Evolutionary conservation across 2,113 vertebrate species (phyloP).

Genomic region (Trichomycterus rosablanca): DNA sequence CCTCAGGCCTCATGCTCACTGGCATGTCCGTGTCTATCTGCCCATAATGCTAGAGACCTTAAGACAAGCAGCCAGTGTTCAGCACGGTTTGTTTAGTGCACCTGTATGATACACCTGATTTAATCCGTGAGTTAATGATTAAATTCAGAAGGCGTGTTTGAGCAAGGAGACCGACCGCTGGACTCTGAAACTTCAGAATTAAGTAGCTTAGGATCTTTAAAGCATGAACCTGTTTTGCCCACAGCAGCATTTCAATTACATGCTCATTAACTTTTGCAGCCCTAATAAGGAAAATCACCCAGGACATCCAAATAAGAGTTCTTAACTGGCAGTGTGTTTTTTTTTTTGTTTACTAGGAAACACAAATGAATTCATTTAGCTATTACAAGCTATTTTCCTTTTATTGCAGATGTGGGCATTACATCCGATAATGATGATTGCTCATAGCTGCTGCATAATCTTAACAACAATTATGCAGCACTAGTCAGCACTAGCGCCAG

Average conservation of each 20-base stretch:
- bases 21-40: neutral
- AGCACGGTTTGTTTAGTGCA: neutral
- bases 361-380: too few relatives aligned
- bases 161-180: neutral
- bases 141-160: neutral
- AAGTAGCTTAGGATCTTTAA: slow-evolving; percentile 11
- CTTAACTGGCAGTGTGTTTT: neutral
- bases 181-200: neutral
- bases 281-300: slow-evolving; percentile 16
- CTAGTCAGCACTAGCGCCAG: too few relatives aligned
- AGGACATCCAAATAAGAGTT: neutral
- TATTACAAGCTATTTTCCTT: too few relatives aligned
- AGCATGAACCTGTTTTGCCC: slow-evolving; percentile 16
- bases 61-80: neutral
- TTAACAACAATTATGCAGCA: too few relatives aligned
- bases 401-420: too few relatives aligned
- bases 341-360: too few relatives aligned
- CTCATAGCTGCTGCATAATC: too few relatives aligned
- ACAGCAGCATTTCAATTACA: slow-evolving; percentile 29
- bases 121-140: neutral
- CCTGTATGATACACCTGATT: neutral
- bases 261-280: slow-evolving; percentile 22
- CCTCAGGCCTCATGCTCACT: neutral
- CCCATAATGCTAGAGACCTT: neutral
- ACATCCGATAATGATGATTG: too few relatives aligned